phyloP scores from a whole-genome alignment of 2,888 invertebrate genomes.

The Pelosia muscerda region DNA sequence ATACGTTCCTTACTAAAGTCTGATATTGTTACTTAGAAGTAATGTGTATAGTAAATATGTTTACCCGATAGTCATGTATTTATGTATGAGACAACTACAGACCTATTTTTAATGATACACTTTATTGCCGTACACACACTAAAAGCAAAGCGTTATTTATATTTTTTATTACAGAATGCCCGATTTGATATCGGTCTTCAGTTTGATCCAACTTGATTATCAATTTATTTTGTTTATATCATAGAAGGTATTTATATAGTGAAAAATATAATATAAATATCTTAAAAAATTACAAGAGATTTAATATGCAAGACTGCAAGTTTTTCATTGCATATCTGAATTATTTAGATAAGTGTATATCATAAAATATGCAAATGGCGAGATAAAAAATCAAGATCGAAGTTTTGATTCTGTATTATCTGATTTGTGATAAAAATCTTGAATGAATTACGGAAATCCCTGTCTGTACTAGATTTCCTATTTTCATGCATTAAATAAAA shows the following conservation, averaged over 20 bases:
- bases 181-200: constrained; percentile 18
- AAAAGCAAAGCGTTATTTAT: constrained; percentile 9
- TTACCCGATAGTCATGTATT: constrained; percentile 32
- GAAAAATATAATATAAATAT: background rate
- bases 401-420: background rate
- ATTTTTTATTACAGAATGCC: constrained; percentile 19
- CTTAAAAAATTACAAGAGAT: background rate
- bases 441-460: background rate
- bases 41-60: constrained; percentile 40
- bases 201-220: background rate
- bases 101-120: constrained; percentile 34
- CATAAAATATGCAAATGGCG: background rate
- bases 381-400: background rate
- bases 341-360: background rate
- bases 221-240: background rate
- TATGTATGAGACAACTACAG: constrained; percentile 28
- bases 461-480: background rate
- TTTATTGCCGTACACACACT: constrained; percentile 30
- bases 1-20: constrained; percentile 19
- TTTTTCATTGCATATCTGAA: background rate
- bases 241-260: background rate
- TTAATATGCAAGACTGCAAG: background rate
- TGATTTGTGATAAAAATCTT: background rate
- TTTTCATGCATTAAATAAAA: background rate
- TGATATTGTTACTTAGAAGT: constrained; percentile 23